Percentiles rank a stretch among this genome's conserved stretches.
Evolutionary conservation across 2,797 vertebrate species (phyloP).

Genomic region (Pipistrellus nathusii): DNA sequence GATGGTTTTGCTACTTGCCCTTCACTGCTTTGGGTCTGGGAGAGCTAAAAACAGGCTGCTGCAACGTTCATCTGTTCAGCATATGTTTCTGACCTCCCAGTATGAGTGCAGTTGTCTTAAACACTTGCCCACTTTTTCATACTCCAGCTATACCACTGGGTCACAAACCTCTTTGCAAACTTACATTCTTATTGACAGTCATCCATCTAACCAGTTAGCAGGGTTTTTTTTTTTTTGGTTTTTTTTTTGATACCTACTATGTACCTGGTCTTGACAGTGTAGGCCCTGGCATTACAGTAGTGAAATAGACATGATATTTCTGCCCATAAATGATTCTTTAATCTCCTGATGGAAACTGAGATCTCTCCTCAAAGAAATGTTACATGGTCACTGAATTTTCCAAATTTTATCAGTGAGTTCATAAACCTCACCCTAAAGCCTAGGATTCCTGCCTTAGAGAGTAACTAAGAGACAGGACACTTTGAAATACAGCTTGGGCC

Average conservation of each 20-base stretch:
- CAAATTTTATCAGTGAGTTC: slow-evolving; percentile 42
- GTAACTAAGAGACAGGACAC: background rate
- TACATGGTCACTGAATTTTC: slow-evolving; percentile 6
- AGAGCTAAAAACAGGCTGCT: background rate
- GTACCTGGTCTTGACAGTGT: background rate
- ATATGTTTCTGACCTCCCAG: background rate
- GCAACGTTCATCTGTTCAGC: slow-evolving; percentile 6
- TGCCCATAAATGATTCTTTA: slow-evolving; percentile 18
- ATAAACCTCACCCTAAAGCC: background rate
- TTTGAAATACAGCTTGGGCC: slow-evolving; percentile 31
- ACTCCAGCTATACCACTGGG: background rate
- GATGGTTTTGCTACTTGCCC: slow-evolving; percentile 26
- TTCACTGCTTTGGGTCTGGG: background rate
- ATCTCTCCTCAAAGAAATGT: slow-evolving; percentile 44
- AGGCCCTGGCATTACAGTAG: background rate
- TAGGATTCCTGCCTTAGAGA: slow-evolving; percentile 10
- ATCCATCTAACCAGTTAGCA: background rate
- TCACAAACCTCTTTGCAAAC: slow-evolving; percentile 23
- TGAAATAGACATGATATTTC: slow-evolving; percentile 23
- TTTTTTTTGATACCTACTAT: background rate
- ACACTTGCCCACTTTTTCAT: slow-evolving; percentile 17
- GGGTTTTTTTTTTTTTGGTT: too few relatives aligned
- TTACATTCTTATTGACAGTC: background rate
- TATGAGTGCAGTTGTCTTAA: slow-evolving; percentile 33
- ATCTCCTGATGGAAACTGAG: background rate